Percentiles rank a stretch among this genome's conserved stretches.
Conservation (phyloP, 2,888 invertebrate species). For the Oscheius myriophilus region DNA sequence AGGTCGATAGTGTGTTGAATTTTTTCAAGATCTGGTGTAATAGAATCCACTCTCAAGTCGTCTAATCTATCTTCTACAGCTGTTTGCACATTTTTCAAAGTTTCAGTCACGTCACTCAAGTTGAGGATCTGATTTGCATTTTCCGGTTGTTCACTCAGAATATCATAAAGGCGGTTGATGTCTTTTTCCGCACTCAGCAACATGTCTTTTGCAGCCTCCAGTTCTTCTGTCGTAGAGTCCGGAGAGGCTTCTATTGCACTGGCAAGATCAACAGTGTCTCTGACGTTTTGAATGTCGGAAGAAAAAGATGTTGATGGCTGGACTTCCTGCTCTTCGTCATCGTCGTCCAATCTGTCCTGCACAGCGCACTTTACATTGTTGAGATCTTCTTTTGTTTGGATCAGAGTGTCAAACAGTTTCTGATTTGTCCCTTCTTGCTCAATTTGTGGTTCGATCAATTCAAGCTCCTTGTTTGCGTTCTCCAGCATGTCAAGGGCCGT, state of each 20-base stretch:
- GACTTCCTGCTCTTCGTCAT: background rate
- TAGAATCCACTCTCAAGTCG: background rate
- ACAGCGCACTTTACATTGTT: slow-evolving; percentile 18
- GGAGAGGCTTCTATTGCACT: slow-evolving; percentile 8
- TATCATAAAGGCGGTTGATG: background rate
- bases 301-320: background rate
- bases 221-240: slow-evolving; percentile 4
- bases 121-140: too few relatives aligned
- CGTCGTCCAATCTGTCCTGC: slow-evolving; percentile 8
- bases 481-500: background rate
- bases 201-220: slow-evolving; percentile 7
- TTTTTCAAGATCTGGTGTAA: slow-evolving; percentile 15
- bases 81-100: too few relatives aligned
- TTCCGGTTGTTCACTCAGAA: background rate
- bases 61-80: too few relatives aligned
- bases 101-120: too few relatives aligned
- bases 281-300: slow-evolving; percentile 1
- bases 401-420: too few relatives aligned
- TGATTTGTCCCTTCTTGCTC: background rate
- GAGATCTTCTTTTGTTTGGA: background rate
- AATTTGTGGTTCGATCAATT: background rate
- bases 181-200: slow-evolving; percentile 7
- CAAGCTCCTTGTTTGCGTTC: background rate
- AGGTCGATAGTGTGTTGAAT: slow-evolving; percentile 26
- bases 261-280: slow-evolving; percentile 14